Conservation (phyloP, 2,888 invertebrate genomes). For the Tetrapedia diversipes region DNA sequence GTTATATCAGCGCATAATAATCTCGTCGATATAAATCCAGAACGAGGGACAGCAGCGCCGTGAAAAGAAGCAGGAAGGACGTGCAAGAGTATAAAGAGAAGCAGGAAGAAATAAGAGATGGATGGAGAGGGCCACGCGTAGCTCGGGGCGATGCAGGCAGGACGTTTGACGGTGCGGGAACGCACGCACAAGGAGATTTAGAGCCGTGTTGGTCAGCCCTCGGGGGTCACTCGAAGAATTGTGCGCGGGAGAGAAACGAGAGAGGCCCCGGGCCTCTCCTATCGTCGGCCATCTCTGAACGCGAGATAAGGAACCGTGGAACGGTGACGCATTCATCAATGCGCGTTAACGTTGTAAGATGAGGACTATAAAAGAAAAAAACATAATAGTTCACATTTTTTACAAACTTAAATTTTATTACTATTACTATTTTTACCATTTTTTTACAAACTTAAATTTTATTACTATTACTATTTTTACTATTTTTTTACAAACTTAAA, state of each 20-base stretch:
- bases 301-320: conserved; percentile 17
- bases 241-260: conserved; percentile 1
- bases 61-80: conserved; percentile 41
- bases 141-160: conserved; percentile 53
- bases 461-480: no score
- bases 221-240: conserved; percentile 46
- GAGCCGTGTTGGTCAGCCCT: conserved; percentile 52
- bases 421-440: no score
- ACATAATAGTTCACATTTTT: no score
- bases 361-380: no score
- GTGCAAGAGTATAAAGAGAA: conserved; percentile 41
- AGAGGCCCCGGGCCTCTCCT: conserved; percentile 4
- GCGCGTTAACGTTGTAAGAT: conserved; percentile 34
- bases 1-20: neutral
- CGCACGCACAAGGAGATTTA: conserved; percentile 32
- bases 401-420: no score
- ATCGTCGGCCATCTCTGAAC: conserved; percentile 29
- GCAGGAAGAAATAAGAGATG: conserved; percentile 44
- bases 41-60: conserved; percentile 33
- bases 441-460: no score
- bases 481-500: no score
- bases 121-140: conserved; percentile 27
- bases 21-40: neutral
- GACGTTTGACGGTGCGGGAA: conserved; percentile 39
- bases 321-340: conserved; percentile 42